Conservation (phyloP, 2,888 invertebrate species). For the Nysson spinosus region DNA sequence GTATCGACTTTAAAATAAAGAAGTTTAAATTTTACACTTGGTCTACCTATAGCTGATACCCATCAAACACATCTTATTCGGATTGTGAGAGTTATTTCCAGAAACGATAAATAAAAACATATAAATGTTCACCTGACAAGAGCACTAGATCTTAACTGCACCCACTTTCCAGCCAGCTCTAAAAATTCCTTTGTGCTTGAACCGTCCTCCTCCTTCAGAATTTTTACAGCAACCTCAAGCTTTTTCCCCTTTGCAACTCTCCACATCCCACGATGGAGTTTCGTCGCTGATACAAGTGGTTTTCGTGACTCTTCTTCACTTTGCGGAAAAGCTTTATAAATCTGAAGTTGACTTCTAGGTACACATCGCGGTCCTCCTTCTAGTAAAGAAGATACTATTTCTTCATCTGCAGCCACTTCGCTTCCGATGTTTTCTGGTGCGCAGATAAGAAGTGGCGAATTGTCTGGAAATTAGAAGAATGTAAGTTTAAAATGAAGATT, state of each 20-base stretch:
- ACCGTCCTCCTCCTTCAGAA: slow-evolving; percentile 82
- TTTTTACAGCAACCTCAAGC: slow-evolving; percentile 88
- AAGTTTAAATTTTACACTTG: too few species aligned
- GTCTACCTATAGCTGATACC: not conserved
- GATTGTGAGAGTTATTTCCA: not conserved
- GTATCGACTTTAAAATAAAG: too few species aligned
- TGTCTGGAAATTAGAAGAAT: slow-evolving; percentile 78
- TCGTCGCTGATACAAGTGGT: slow-evolving; percentile 59
- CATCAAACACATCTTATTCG: not conserved
- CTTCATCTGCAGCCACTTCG: slow-evolving; percentile 80
- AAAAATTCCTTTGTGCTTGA: slow-evolving; percentile 83
- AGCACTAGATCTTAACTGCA: slow-evolving; percentile 86
- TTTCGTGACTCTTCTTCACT: slow-evolving; percentile 53
- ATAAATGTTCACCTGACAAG: slow-evolving; percentile 80
- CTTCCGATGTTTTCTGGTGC: slow-evolving; percentile 80
- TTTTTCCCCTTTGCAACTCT: slow-evolving; percentile 86
- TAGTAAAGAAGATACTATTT: slow-evolving; percentile 76
- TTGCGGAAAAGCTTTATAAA: slow-evolving; percentile 81
- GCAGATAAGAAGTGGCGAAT: slow-evolving; percentile 84
- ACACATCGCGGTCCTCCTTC: slow-evolving; percentile 82
- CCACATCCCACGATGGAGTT: slow-evolving; percentile 86
- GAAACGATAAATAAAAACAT: not conserved
- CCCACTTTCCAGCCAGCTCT: slow-evolving; percentile 87
- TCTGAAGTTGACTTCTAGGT: slow-evolving; percentile 83
- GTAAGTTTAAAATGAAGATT: not conserved